Evolutionary conservation across 2,113 vertebrate species (phyloP).

Genomic region (Tenrec ecaudatus): DNA sequence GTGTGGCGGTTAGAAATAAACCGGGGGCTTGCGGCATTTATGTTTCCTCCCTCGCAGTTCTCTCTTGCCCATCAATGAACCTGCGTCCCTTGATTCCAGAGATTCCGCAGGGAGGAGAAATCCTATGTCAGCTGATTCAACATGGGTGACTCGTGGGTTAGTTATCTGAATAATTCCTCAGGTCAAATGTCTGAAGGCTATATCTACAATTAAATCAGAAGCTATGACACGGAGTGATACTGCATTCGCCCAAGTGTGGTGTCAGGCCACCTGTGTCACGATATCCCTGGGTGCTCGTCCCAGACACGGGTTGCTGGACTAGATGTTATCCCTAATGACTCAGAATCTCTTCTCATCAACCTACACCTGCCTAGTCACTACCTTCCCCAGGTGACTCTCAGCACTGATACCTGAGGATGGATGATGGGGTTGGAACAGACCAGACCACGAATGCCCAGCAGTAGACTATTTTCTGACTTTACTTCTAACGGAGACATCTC

Average conservation of each 20-base stretch:
- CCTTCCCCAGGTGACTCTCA: neutral
- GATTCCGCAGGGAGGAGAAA: neutral
- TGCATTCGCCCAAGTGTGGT: neutral
- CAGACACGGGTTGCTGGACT: neutral
- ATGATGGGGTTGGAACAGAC: neutral
- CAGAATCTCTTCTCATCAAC: fast-evolving
- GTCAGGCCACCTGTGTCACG: fast-evolving
- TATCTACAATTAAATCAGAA: neutral
- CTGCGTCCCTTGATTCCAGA: neutral
- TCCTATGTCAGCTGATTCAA: neutral
- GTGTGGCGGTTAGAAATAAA: neutral
- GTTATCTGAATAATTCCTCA: neutral
- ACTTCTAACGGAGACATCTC: neutral
- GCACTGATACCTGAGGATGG: neutral
- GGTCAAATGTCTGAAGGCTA: neutral
- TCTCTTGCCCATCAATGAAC: neutral
- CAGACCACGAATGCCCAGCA: too few species aligned
- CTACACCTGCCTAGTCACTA: neutral
- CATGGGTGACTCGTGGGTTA: neutral
- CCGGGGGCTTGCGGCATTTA: too few species aligned
- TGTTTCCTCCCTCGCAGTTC: neutral
- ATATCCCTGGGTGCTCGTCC: neutral
- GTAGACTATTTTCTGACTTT: neutral
- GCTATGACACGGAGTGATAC: too few species aligned
- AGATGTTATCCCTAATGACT: fast-evolving